A percentile compares a stretch with the other conserved stretches of the same genome.
Evolutionary conservation across 2,113 vertebrate genomes (phyloP).

Genomic region (Plectropomus leopardus): DNA sequence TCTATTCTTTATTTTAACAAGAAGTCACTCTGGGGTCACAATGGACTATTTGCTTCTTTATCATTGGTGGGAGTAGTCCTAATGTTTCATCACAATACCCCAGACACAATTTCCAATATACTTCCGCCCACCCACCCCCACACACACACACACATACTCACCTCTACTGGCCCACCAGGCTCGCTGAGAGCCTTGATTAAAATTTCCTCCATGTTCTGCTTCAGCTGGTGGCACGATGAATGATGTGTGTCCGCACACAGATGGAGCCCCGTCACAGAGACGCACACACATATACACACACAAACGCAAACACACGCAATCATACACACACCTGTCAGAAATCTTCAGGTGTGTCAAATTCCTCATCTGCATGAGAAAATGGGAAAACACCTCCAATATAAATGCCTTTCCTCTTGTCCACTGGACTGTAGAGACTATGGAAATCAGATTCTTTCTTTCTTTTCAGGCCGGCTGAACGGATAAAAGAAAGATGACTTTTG

Average conservation of each 20-base stretch:
- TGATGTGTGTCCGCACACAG: conserved; percentile 73
- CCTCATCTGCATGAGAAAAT: conserved; percentile 76
- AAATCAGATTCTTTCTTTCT: conserved; percentile 43
- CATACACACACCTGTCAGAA: conserved; percentile 32
- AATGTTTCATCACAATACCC: conserved; percentile 69
- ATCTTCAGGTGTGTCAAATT: conserved; percentile 65
- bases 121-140: conserved; percentile 28
- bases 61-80: conserved; percentile 60
- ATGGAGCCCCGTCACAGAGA: conserved; percentile 47
- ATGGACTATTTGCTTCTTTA: conserved; percentile 69
- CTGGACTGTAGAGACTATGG: conserved; percentile 55
- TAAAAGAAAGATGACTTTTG: conserved; percentile 49
- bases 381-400: conserved; percentile 63
- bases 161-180: conserved; percentile 54
- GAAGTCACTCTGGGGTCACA: conserved; percentile 48
- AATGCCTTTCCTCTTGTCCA: conserved; percentile 44
- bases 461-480: conserved; percentile 28
- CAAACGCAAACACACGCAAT: neutral
- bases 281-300: conserved; percentile 27
- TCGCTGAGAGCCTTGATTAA: conserved; percentile 78
- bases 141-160: conserved; percentile 14
- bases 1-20: conserved; percentile 44
- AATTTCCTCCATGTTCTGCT: conserved; percentile 76
- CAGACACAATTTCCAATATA: conserved; percentile 64
- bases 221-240: conserved; percentile 67